Conservation (phyloP, 2,113 vertebrate species). For the Narcine bancroftii region DNA sequence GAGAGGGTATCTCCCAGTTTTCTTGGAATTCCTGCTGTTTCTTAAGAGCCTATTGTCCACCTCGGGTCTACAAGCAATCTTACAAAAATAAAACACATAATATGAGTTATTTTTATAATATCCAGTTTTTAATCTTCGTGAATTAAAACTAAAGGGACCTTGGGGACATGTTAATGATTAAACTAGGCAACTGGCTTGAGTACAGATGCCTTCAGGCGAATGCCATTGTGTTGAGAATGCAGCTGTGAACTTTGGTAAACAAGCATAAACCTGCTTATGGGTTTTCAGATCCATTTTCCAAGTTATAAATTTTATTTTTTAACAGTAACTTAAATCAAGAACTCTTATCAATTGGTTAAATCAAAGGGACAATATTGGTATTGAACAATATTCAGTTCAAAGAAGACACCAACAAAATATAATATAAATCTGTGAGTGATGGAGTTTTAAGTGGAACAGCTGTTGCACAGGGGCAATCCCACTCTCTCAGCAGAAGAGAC, state of each 20-base stretch:
- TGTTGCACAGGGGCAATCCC: too few relatives aligned
- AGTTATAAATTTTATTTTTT: conserved; percentile 22
- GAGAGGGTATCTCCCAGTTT: not conserved
- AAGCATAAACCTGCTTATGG: conserved; percentile 8
- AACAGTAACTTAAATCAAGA: not conserved
- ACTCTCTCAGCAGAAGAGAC: too few relatives aligned
- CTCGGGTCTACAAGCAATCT: not conserved
- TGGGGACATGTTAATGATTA: not conserved
- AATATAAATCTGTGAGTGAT: too few relatives aligned
- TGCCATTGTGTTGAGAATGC: not conserved
- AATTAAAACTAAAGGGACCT: not conserved
- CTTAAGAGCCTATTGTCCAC: not conserved
- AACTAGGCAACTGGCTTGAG: not conserved
- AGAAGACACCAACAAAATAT: too few relatives aligned
- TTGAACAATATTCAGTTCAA: too few relatives aligned
- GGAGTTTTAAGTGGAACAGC: too few relatives aligned
- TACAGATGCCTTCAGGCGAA: not conserved
- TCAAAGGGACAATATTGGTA: too few relatives aligned
- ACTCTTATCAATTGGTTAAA: not conserved
- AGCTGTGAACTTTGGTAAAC: conserved; percentile 1
- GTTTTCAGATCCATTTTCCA: conserved; percentile 17
- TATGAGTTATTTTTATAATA: not conserved
- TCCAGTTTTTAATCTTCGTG: not conserved
- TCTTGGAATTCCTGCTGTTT: not conserved
- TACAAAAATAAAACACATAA: not conserved